These are phyloP conservation scores for Oxytorus armatus DNA, from an alignment of 2,888 invertebrate genomes.

Conservation along the genomic window DNA sequence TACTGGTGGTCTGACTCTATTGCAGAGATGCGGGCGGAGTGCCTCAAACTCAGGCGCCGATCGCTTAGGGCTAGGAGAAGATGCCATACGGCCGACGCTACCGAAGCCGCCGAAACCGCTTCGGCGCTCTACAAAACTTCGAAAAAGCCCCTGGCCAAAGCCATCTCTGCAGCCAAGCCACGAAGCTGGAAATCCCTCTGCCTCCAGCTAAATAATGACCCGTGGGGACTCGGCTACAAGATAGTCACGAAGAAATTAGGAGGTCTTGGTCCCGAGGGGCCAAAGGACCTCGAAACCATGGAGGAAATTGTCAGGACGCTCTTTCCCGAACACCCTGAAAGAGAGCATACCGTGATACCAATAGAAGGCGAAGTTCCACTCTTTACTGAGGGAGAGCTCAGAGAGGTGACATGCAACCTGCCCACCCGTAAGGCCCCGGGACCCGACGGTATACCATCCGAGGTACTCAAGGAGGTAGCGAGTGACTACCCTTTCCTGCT, in stretches of 20 bases:
- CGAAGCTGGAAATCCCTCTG: neutral
- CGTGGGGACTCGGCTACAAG: neutral
- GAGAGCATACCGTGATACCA: neutral
- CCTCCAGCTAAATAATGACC: neutral
- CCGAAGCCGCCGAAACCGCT: neutral
- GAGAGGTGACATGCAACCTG: neutral
- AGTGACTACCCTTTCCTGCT: neutral
- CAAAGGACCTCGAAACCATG: neutral
- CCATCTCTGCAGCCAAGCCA: neutral
- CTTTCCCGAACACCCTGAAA: neutral
- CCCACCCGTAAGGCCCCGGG: slow-evolving; percentile 64
- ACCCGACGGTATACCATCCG: slow-evolving; percentile 69
- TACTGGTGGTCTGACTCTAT: neutral
- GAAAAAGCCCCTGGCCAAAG: neutral
- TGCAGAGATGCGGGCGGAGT: neutral
- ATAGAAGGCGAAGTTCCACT: slow-evolving; percentile 11
- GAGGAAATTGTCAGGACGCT: neutral
- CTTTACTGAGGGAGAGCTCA: slow-evolving; percentile 62
- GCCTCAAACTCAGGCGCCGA: slow-evolving; percentile 15
- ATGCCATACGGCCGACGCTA: neutral
- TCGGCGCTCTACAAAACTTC: neutral
- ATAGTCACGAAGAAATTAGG: neutral
- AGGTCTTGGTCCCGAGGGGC: neutral
- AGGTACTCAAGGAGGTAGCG: slow-evolving; percentile 64
- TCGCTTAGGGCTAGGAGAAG: slow-evolving; percentile 21